Evolutionary conservation across 2,888 invertebrate species (phyloP).

Genomic region (Luffia ferchaultella): DNA sequence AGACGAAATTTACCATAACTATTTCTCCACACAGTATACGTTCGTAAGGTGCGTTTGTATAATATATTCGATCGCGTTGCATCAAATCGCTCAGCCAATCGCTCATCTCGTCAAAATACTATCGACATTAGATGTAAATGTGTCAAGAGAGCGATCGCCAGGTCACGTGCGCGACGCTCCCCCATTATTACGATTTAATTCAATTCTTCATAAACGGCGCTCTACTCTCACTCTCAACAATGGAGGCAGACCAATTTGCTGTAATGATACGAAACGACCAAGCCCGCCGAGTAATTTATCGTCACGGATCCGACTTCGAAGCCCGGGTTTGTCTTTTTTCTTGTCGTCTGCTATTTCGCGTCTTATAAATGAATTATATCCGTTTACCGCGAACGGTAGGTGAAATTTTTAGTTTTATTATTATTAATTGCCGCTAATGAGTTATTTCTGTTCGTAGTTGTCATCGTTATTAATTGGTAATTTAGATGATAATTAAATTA

Average conservation of each 20-base stretch:
- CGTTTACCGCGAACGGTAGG: not conserved
- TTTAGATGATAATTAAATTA: not conserved
- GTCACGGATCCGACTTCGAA: not conserved
- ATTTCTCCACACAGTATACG: no score
- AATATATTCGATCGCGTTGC: no score
- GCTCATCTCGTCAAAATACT: not conserved
- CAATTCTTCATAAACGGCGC: conserved; percentile 10
- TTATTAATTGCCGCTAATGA: not conserved
- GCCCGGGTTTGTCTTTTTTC: not conserved
- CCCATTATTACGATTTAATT: conserved; percentile 8
- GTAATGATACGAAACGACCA: conserved; percentile 4
- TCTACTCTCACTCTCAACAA: conserved; percentile 9
- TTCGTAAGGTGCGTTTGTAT: no score
- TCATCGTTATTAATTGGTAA: not conserved
- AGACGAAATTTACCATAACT: no score
- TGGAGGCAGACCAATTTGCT: conserved; percentile 4
- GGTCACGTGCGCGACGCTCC: conserved; percentile 4
- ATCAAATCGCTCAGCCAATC: not conserved
- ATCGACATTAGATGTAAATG: not conserved
- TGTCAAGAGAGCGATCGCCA: conserved; percentile 1
- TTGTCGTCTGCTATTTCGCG: not conserved
- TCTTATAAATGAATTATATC: not conserved
- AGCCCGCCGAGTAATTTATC: not conserved
- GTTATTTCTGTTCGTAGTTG: not conserved
- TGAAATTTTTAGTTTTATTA: not conserved